These are phyloP conservation scores for Pseudonaja textilis DNA, from an alignment of 2,113 vertebrate genomes.

Conservation along the genomic window DNA sequence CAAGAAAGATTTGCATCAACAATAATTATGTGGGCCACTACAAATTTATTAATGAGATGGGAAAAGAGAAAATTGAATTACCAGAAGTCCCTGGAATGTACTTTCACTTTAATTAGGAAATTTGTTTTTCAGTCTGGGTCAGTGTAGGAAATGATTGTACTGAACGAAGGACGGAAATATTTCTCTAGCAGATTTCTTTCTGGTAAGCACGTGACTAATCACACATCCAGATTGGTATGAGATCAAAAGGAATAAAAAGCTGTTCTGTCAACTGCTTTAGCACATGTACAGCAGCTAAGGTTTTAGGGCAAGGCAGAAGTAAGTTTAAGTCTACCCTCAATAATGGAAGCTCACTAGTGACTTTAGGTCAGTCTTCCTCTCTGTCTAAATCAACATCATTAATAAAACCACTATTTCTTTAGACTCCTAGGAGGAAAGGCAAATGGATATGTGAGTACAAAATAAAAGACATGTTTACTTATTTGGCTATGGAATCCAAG, in stretches of 20 bases:
- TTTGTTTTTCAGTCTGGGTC: neutral
- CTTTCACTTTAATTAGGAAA: constrained; percentile 29
- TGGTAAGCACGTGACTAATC: neutral
- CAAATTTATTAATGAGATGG: neutral
- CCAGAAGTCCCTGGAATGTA: constrained; percentile 36
- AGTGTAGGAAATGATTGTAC: neutral
- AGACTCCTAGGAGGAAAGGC: neutral
- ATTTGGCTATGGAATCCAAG: neutral
- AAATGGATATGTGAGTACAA: neutral
- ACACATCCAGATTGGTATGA: neutral
- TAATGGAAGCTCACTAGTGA: neutral
- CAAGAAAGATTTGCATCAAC: neutral
- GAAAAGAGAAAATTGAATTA: constrained; percentile 12
- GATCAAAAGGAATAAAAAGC: constrained; percentile 4
- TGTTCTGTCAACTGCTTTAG: neutral
- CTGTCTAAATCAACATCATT: neutral
- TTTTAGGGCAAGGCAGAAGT: neutral
- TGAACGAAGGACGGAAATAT: constrained; percentile 4
- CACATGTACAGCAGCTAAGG: neutral
- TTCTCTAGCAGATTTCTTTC: neutral
- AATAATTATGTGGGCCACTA: neutral
- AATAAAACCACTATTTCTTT: neutral
- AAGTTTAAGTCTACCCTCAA: neutral
- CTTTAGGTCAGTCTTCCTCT: neutral
- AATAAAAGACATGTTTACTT: neutral